phyloP scores from a whole-genome alignment of 2,888 invertebrate species.

The Diarsia mendica region DNA sequence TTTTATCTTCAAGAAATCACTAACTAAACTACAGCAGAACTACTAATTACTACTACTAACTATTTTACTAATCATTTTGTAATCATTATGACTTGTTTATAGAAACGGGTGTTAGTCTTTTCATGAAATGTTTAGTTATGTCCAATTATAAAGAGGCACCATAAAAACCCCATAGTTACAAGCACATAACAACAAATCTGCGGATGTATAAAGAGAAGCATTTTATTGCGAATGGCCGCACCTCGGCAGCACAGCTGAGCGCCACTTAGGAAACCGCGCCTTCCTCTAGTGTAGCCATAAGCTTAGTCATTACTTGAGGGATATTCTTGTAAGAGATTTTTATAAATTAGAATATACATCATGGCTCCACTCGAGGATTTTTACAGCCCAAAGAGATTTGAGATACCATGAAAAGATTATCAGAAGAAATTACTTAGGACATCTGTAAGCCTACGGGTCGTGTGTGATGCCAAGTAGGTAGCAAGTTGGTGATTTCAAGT shows the following conservation, averaged over 20 bases:
- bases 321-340: conserved; percentile 35
- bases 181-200: conserved; percentile 44
- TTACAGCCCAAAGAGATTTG: background rate
- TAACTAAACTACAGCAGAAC: no score
- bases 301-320: conserved; percentile 23
- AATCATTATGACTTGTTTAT: no score
- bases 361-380: background rate
- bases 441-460: no score
- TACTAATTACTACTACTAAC: no score
- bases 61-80: no score
- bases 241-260: conserved; percentile 63
- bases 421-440: background rate
- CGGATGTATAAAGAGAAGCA: conserved; percentile 28
- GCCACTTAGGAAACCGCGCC: conserved; percentile 61
- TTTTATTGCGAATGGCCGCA: conserved; percentile 61
- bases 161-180: conserved; percentile 1
- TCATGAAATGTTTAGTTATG: background rate
- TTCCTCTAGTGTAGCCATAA: conserved; percentile 46
- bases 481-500: background rate
- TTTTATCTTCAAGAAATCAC: no score
- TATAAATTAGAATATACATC: conserved; percentile 24
- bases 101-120: background rate
- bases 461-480: background rate
- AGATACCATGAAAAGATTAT: background rate
- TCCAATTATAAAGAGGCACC: background rate